Percentiles rank a stretch among this genome's conserved stretches.
phyloP scores from a whole-genome alignment of 2,113 vertebrate genomes.

The Bufo bufo region DNA sequence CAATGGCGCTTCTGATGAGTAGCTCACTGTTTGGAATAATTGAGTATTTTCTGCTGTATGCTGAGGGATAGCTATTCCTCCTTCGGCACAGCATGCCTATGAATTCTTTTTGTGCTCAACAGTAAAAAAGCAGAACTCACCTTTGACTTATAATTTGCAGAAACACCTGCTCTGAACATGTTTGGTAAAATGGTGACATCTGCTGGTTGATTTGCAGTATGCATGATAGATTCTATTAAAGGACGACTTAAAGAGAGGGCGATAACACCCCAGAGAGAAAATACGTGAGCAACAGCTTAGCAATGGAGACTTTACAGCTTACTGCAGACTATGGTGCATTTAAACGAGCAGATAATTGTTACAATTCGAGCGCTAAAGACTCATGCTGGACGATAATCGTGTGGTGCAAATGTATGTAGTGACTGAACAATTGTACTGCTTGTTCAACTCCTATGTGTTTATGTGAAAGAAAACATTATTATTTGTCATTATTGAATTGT shows the following conservation, averaged over 20 bases:
- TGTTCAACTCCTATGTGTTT: no score
- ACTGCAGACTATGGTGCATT: background rate
- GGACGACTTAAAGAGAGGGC: background rate
- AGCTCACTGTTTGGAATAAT: constrained; percentile 51
- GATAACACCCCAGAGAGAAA: background rate
- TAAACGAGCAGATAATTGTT: no score
- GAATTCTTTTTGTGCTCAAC: constrained; percentile 25
- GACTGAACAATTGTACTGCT: no score
- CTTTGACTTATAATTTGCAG: constrained; percentile 35
- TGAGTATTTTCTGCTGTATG: constrained; percentile 50
- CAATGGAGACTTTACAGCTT: background rate
- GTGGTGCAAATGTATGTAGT: no score
- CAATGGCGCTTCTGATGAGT: constrained; percentile 53
- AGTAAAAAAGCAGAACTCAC: constrained; percentile 25
- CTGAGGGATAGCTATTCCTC: constrained; percentile 38
- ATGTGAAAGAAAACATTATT: no score
- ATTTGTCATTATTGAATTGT: no score
- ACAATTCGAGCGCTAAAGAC: no score
- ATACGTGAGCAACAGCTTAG: background rate
- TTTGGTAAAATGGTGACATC: constrained; percentile 35
- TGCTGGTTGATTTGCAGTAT: constrained; percentile 8
- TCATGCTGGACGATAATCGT: no score
- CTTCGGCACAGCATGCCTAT: constrained; percentile 30
- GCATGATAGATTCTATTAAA: background rate
- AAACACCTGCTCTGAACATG: constrained; percentile 20